phyloP scores from a whole-genome alignment of 2,888 invertebrate genomes.

The Aporophyla nigra region DNA sequence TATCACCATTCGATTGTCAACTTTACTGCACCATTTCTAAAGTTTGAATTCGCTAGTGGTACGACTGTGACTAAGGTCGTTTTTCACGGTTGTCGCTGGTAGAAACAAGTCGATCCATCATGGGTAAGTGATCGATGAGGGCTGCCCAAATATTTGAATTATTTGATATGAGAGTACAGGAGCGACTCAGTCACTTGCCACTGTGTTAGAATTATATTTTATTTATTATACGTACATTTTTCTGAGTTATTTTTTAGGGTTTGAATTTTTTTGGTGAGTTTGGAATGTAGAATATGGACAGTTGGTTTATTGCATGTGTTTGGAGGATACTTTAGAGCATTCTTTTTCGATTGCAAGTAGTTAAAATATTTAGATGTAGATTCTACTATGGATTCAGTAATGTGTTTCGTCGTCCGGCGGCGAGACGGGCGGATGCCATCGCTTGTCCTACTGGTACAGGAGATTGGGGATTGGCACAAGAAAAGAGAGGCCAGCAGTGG shows the following conservation, averaged over 20 bases:
- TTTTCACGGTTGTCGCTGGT: constrained; percentile 51
- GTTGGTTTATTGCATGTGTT: constrained; percentile 19
- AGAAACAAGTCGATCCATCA: constrained; percentile 86
- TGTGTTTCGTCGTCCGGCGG: too few species aligned
- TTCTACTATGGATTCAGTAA: too few species aligned
- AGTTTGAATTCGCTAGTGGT: constrained; percentile 35
- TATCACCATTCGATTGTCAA: constrained; percentile 35
- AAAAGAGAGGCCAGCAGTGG: too few species aligned
- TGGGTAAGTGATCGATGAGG: constrained; percentile 89
- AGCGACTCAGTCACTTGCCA: constrained; percentile 75
- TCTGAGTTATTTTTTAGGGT: constrained; percentile 33
- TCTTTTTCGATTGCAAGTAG: too few species aligned
- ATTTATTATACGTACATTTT: constrained; percentile 60
- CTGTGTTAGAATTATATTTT: constrained; percentile 67
- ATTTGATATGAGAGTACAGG: constrained; percentile 80
- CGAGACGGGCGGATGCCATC: too few species aligned
- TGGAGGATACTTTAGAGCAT: background rate
- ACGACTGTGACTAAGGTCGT: constrained; percentile 57
- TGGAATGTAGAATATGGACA: background rate
- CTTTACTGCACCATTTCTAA: background rate
- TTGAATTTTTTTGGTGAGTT: constrained; percentile 10
- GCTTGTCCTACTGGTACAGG: too few species aligned
- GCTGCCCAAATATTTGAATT: constrained; percentile 90
- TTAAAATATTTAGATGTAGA: too few species aligned
- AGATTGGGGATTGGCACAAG: too few species aligned